Conservation (phyloP, 2,888 invertebrate species). For the Podotricha telesiphe region DNA sequence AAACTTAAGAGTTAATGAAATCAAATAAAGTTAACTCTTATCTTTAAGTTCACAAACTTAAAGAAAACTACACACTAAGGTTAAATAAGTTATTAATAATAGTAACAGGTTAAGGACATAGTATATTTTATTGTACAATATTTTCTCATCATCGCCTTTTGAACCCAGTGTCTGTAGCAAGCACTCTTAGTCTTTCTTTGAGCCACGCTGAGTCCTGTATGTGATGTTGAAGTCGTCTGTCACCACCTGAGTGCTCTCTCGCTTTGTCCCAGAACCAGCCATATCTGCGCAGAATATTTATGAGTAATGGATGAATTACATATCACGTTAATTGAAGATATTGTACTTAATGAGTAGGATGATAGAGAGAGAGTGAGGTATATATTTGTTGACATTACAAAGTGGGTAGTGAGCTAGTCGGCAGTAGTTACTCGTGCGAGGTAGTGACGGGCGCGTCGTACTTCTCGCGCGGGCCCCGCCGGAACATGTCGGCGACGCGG, state of each 20-base stretch:
- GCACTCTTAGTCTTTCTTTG: constrained; percentile 64
- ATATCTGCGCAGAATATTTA: constrained; percentile 62
- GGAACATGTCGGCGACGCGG: constrained; percentile 56
- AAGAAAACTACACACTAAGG: too few relatives aligned
- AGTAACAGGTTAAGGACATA: too few relatives aligned
- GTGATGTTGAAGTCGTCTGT: constrained; percentile 67
- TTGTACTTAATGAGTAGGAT: too few relatives aligned
- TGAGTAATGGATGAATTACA: not conserved
- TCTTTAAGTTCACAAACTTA: too few relatives aligned
- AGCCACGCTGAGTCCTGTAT: constrained; percentile 78
- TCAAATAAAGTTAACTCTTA: too few relatives aligned
- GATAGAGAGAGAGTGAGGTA: too few relatives aligned
- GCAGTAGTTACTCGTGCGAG: constrained; percentile 55
- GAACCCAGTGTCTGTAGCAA: constrained; percentile 60
- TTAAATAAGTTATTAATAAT: too few relatives aligned
- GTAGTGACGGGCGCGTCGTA: constrained; percentile 53
- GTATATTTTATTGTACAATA: not conserved
- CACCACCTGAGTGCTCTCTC: not conserved
- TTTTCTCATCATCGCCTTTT: constrained; percentile 45
- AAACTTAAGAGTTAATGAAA: too few relatives aligned
- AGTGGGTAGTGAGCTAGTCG: too few relatives aligned
- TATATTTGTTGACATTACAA: too few relatives aligned
- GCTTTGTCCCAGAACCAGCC: constrained; percentile 58
- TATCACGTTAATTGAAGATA: too few relatives aligned
- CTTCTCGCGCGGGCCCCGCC: constrained; percentile 55